Base-by-base conservation (phyloP, 2,888 invertebrate genomes). In the Fragum fragum region DNA sequence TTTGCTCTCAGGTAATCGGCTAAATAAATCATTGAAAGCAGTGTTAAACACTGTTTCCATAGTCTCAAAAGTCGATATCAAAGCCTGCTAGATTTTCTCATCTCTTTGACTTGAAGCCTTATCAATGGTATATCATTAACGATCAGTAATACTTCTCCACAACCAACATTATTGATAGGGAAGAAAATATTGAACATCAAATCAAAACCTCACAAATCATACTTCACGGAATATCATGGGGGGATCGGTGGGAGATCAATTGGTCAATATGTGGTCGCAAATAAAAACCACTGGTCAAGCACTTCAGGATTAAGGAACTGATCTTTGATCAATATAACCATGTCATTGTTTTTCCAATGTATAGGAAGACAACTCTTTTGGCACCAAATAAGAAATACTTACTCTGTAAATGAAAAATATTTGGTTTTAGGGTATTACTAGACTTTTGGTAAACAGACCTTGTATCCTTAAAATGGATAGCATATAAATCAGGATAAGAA, bases 141-240 rank as follows among this genome's bases (percentile, higher is more conserved):
- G 47, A 47, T 47, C 47, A 47, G 47, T 16, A 47, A 47, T 47
- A 47, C 14, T 47, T 47, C 47, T 47, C 47, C 47, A 47, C 16
- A 3, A 47, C 47, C 5, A 36, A 36, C 32, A 47, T 47, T 47
- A 47, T 47, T 14, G 47, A 47, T 47, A 47, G 47, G 47, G 47
- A 14, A 47, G 47, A 47, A 47, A 47, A 47, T 47, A 47, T 47
- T n/a, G 47, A 47, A 18, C 14, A 47, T 47, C 18, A 47, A 47
- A 47, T 47, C 47, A 47, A 47, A 47, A 47, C 47, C 47, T 47
- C 47, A 47, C 47, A 47, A 18, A 47, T 47, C 47, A 47, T 47
- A 47, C 47, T 47, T 47, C 47, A 47, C n/a, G 47, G 47, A 47
- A 47, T 47, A 47, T 47, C 47, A 14, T 47, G 47, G 47, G n/a